Evolutionary conservation across 2,113 vertebrate species (phyloP).

Genomic region (Eublepharis macularius): DNA sequence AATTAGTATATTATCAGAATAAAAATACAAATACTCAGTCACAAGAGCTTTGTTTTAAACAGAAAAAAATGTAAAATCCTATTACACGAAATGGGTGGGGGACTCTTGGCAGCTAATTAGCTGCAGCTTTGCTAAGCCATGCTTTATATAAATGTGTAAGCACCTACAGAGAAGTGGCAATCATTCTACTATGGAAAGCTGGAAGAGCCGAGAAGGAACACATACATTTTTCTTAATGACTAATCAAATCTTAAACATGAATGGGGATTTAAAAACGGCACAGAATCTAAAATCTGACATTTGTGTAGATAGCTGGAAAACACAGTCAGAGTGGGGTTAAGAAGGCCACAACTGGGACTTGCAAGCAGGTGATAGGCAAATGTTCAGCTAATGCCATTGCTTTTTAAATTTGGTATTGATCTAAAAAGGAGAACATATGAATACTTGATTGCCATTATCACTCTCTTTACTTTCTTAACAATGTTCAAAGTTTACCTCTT

Average conservation of each 20-base stretch:
- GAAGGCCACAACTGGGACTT: not conserved
- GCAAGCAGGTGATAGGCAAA: not conserved
- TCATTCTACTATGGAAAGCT: not conserved
- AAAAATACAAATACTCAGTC: fast-evolving
- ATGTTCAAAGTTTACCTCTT: no score
- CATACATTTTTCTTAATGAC: not conserved
- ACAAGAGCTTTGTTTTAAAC: not conserved
- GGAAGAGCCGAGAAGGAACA: not conserved
- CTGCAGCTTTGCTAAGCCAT: slow-evolving; percentile 19
- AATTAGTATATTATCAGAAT: not conserved
- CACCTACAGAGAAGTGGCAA: not conserved
- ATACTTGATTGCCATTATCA: not conserved
- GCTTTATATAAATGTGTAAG: not conserved
- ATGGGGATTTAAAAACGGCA: not conserved
- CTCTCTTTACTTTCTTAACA: not conserved
- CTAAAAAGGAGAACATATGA: not conserved
- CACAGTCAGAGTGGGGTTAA: not conserved
- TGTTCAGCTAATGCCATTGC: not conserved
- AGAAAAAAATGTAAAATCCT: not conserved
- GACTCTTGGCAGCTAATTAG: not conserved
- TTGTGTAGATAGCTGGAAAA: no score
- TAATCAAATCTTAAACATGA: slow-evolving; percentile 2
- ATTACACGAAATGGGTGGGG: not conserved
- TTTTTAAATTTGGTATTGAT: not conserved
- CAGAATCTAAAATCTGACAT: not conserved